A percentile compares a stretch with the other conserved stretches of the same genome.
These are phyloP conservation scores for Andrena fulva DNA, from an alignment of 2,888 invertebrate genomes.

Conservation along the genomic window DNA sequence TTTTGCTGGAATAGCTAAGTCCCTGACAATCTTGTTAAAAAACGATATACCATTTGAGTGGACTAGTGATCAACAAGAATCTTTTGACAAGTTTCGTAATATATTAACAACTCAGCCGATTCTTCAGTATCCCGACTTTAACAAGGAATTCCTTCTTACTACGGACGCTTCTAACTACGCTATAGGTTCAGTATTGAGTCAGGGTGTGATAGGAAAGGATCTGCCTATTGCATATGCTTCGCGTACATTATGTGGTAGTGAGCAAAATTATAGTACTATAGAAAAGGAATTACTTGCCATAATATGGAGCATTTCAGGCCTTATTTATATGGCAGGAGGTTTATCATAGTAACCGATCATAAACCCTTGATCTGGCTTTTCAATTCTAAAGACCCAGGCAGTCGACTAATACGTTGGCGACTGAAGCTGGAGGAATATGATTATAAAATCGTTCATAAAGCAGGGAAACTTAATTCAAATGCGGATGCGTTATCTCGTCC, in stretches of 20 bases:
- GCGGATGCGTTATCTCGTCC: slow-evolving; percentile 12
- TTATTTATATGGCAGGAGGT: slow-evolving; percentile 15
- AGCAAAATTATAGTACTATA: slow-evolving; percentile 35
- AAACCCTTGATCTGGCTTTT: slow-evolving; percentile 31
- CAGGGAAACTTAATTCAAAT: slow-evolving; percentile 24
- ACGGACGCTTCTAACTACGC: slow-evolving; percentile 20
- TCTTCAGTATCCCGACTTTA: slow-evolving; percentile 31
- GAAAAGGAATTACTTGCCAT: slow-evolving; percentile 35
- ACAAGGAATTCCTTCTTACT: slow-evolving; percentile 19
- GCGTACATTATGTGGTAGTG: slow-evolving; percentile 12
- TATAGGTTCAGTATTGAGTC: slow-evolving; percentile 15
- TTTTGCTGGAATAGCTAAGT: background rate
- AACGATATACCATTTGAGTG: background rate
- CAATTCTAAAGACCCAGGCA: slow-evolving; percentile 41
- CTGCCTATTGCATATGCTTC: slow-evolving; percentile 23
- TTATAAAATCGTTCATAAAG: slow-evolving; percentile 21
- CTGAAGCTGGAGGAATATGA: slow-evolving; percentile 30
- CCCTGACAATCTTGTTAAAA: background rate
- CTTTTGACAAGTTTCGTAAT: slow-evolving; percentile 4
- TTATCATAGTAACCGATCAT: slow-evolving; percentile 30
- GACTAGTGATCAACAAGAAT: background rate
- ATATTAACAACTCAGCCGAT: slow-evolving; percentile 16
- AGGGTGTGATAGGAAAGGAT: slow-evolving; percentile 17
- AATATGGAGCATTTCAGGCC: slow-evolving; percentile 20
- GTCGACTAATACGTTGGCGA: slow-evolving; percentile 37